These are phyloP conservation scores for Metopolophium dirhodum DNA, from an alignment of 1,140 invertebrate genomes.

Conservation along the genomic window DNA sequence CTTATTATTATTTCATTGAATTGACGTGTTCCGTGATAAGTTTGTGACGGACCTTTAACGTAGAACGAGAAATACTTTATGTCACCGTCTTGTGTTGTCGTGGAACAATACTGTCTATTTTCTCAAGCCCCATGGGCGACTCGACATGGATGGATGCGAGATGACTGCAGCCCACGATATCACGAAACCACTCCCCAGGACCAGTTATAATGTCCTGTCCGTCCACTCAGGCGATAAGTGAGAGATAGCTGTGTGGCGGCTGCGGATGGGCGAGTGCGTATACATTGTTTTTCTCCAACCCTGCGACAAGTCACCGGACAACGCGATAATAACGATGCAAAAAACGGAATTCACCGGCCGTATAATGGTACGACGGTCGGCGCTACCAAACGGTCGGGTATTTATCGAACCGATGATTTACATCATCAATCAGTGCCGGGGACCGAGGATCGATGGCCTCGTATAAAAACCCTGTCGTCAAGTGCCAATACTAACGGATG, in stretches of 20 bases:
- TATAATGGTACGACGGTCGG: neutral
- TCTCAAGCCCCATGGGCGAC: too few species aligned
- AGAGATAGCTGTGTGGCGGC: neutral
- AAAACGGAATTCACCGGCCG: neutral
- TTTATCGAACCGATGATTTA: slow-evolving; percentile 34
- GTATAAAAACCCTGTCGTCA: neutral
- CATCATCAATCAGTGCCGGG: slow-evolving; percentile 29
- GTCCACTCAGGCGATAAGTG: neutral
- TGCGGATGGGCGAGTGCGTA: neutral
- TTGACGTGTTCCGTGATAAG: too few species aligned
- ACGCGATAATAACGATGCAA: neutral
- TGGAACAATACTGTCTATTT: too few species aligned
- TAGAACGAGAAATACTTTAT: too few species aligned
- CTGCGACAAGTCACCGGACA: neutral
- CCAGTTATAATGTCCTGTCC: neutral
- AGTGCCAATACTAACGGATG: neutral
- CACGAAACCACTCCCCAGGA: neutral
- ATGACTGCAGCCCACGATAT: too few species aligned
- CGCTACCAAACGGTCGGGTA: neutral
- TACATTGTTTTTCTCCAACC: neutral
- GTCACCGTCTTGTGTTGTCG: too few species aligned
- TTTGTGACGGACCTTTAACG: too few species aligned
- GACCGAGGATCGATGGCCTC: neutral
- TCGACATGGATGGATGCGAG: too few species aligned
- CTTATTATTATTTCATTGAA: too few species aligned